Percentiles rank a stretch among this genome's conserved stretches.
Conservation (phyloP, 2,888 invertebrate species). For the Enoplolaimus lenunculus region DNA sequence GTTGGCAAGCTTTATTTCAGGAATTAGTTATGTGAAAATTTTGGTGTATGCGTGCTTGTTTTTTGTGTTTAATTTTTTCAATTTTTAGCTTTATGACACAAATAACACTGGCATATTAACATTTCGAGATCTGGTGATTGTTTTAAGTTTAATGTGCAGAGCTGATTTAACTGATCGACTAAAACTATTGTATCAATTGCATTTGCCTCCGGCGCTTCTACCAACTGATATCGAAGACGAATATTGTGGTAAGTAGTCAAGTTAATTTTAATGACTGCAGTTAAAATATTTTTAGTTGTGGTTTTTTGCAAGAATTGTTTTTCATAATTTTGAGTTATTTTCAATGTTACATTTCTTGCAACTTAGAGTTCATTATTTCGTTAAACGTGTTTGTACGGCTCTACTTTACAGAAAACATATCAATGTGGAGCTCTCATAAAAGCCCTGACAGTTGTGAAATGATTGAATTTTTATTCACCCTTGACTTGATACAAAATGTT, state of each 20-base stretch:
- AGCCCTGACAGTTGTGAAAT: no score
- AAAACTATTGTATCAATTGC: constrained; percentile 71
- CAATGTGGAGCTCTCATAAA: no score
- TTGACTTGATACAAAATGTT: no score
- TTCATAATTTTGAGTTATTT: no score
- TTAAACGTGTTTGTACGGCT: no score
- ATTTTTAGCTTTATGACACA: constrained; percentile 63
- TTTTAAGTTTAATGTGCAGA: constrained; percentile 63
- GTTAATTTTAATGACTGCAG: constrained; percentile 14
- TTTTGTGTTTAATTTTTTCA: no score
- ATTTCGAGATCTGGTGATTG: constrained; percentile 67
- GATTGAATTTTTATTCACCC: no score
- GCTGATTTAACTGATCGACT: constrained; percentile 66
- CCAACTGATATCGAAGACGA: constrained; percentile 32
- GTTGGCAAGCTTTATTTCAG: neutral
- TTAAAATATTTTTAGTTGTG: constrained; percentile 14
- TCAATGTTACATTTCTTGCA: no score
- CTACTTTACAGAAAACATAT: no score
- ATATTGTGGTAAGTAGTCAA: neutral
- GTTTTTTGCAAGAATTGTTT: constrained; percentile 37
- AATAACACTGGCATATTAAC: constrained; percentile 69
- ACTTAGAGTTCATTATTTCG: no score
- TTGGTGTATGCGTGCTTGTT: no score
- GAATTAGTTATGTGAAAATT: no score
- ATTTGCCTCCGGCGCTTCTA: constrained; percentile 53